phyloP scores from a whole-genome alignment of 2,888 invertebrate genomes.

The Euplexia lucipara region DNA sequence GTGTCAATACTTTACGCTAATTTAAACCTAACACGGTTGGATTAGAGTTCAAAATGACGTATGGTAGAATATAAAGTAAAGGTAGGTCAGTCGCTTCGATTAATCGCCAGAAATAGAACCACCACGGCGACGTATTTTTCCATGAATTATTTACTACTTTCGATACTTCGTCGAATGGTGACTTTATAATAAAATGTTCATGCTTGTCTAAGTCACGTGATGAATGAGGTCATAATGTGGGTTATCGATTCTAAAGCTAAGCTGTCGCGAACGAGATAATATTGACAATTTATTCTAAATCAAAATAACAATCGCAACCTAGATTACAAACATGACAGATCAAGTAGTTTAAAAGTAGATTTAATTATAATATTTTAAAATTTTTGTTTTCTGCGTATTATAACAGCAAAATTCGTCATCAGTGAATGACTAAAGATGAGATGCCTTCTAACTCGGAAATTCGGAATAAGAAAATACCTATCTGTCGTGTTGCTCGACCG shows the following conservation, averaged over 20 bases:
- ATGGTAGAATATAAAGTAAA: neutral
- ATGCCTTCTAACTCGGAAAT: too few relatives aligned
- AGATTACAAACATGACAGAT: conserved; percentile 3
- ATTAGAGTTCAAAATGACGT: conserved; percentile 15
- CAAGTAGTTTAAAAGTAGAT: conserved; percentile 1
- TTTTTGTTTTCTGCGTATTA: too few relatives aligned
- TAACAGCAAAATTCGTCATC: too few relatives aligned
- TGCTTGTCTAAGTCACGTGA: conserved; percentile 11
- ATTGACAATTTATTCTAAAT: conserved; percentile 17
- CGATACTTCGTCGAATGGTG: neutral
- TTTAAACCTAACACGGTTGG: neutral
- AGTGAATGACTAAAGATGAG: too few relatives aligned
- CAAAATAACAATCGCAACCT: conserved; percentile 10
- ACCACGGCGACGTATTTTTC: conserved; percentile 1
- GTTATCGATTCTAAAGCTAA: conserved; percentile 22
- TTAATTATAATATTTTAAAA: conserved; percentile 5
- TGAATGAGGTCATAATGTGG: conserved; percentile 1
- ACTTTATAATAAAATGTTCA: conserved; percentile 7
- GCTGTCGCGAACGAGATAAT: conserved; percentile 11
- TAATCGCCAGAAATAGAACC: conserved; percentile 33
- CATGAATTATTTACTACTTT: conserved; percentile 27
- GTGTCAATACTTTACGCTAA: conserved; percentile 5
- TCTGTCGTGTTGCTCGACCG: too few relatives aligned
- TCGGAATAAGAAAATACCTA: too few relatives aligned
- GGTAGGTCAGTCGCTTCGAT: conserved; percentile 19